Conservation (phyloP, 2,888 invertebrate species). For the Nycteola revayana region DNA sequence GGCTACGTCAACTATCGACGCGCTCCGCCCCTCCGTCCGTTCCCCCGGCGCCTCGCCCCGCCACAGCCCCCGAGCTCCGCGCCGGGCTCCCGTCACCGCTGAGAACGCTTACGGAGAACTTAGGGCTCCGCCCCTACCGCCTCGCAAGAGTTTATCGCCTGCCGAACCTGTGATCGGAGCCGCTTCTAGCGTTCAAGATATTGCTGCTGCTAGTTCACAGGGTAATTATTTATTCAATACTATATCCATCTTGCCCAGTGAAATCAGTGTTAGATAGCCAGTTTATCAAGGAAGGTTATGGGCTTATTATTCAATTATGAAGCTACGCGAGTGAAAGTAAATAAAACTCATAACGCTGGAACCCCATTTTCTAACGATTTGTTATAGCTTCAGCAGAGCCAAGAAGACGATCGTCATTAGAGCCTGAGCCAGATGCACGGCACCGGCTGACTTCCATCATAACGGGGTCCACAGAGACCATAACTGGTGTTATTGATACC, state of each 20-base stretch:
- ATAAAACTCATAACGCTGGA: too few species aligned
- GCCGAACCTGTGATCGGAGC: constrained; percentile 57
- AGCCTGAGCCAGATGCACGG: constrained; percentile 70
- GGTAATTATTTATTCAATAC: constrained; percentile 27
- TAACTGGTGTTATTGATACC: constrained; percentile 87
- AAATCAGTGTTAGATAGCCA: too few species aligned
- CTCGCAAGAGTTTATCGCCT: constrained; percentile 80
- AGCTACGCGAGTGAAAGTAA: too few species aligned
- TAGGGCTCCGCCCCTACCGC: constrained; percentile 78
- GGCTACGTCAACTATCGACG: constrained; percentile 83
- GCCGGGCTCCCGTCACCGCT: constrained; percentile 43
- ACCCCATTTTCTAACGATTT: too few species aligned
- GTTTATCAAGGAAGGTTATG: too few species aligned
- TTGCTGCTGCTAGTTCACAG: constrained; percentile 53
- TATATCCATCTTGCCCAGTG: too few species aligned
- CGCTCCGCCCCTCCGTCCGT: constrained; percentile 69
- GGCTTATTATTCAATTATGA: too few species aligned
- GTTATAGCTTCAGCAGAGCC: constrained; percentile 44
- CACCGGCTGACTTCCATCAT: constrained; percentile 79
- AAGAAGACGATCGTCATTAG: constrained; percentile 65
- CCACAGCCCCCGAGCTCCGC: constrained; percentile 62
- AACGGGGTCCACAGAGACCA: constrained; percentile 88
- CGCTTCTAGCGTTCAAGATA: constrained; percentile 70
- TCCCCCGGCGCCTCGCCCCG: constrained; percentile 83
- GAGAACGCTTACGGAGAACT: constrained; percentile 74